phyloP scores from a whole-genome alignment of 2,797 vertebrate species.

The Lacerta bilineata region DNA sequence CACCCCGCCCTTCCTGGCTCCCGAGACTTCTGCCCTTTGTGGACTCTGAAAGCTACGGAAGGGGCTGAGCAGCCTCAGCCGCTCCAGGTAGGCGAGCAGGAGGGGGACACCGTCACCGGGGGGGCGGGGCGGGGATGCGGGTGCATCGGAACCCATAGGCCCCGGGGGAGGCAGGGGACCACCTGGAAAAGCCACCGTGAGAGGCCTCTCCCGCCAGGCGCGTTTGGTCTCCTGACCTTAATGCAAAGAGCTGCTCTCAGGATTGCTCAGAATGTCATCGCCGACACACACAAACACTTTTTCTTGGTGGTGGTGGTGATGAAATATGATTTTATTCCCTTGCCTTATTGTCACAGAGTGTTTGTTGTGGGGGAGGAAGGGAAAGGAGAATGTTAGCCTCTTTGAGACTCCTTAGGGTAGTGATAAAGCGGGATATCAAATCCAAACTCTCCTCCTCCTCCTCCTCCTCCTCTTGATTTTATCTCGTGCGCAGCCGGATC shows the following conservation, averaged over 20 bases:
- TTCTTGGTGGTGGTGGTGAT: not conserved
- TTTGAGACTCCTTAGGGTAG: too few relatives aligned
- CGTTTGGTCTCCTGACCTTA: not conserved
- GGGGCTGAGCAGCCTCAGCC: not conserved
- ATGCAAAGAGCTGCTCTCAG: not conserved
- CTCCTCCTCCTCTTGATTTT: not conserved
- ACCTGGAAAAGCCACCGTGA: not conserved
- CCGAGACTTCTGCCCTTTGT: not conserved
- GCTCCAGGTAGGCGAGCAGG: not conserved
- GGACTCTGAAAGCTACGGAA: not conserved
- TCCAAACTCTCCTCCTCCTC: too few relatives aligned
- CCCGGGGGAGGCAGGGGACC: not conserved
- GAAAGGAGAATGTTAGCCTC: too few relatives aligned
- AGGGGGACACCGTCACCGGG: fast-evolving
- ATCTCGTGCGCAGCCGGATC: not conserved
- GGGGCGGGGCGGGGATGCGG: not conserved
- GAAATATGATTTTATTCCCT: not conserved
- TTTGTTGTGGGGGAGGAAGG: too few relatives aligned
- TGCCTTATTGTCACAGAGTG: not conserved
- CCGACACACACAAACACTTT: not conserved
- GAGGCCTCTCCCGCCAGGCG: not conserved
- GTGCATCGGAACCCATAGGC: too few relatives aligned
- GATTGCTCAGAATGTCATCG: not conserved
- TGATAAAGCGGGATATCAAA: too few relatives aligned
- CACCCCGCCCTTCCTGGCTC: fast-evolving